Evolutionary conservation across 2,888 invertebrate genomes (phyloP).

Genomic region (Plagiodera versicolora): DNA sequence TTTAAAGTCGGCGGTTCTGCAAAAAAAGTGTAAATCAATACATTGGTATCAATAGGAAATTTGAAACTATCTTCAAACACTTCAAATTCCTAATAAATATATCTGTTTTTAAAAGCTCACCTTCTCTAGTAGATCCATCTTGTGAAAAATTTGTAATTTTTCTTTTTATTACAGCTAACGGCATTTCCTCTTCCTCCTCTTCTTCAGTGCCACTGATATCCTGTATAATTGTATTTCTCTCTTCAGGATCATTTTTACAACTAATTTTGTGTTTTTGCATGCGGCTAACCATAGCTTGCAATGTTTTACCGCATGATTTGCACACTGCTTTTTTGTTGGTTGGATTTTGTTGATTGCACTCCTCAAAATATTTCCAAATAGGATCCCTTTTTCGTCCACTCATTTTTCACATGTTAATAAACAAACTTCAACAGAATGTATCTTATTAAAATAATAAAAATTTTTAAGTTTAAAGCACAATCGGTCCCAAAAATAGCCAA

Average conservation of each 20-base stretch:
- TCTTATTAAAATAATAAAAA: too few species aligned
- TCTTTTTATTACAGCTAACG: slow-evolving; percentile 6
- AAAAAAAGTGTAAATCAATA: slow-evolving; percentile 3
- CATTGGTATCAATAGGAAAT: neutral
- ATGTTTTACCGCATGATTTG: slow-evolving; percentile 10
- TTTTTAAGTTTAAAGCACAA: too few species aligned
- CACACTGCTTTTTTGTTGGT: slow-evolving; percentile 12
- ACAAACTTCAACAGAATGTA: neutral
- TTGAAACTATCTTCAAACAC: slow-evolving; percentile 2
- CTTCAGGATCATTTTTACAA: neutral
- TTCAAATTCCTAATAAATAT: slow-evolving; percentile 1
- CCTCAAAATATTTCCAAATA: too few species aligned
- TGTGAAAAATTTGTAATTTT: neutral
- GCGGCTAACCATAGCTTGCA: slow-evolving; percentile 11
- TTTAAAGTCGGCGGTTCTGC: slow-evolving; percentile 1
- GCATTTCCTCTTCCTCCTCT: neutral
- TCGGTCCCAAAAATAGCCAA: too few species aligned
- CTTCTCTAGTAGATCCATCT: too few species aligned
- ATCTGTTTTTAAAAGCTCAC: slow-evolving; percentile 1
- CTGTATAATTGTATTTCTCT: neutral
- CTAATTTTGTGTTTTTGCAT: slow-evolving; percentile 13
- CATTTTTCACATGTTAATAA: slow-evolving; percentile 7
- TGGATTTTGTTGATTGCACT: neutral
- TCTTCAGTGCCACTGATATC: too few species aligned
- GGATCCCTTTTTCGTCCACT: neutral